Evolutionary conservation across 2,888 invertebrate genomes (phyloP).

Genomic region (Cephus pulcher): DNA sequence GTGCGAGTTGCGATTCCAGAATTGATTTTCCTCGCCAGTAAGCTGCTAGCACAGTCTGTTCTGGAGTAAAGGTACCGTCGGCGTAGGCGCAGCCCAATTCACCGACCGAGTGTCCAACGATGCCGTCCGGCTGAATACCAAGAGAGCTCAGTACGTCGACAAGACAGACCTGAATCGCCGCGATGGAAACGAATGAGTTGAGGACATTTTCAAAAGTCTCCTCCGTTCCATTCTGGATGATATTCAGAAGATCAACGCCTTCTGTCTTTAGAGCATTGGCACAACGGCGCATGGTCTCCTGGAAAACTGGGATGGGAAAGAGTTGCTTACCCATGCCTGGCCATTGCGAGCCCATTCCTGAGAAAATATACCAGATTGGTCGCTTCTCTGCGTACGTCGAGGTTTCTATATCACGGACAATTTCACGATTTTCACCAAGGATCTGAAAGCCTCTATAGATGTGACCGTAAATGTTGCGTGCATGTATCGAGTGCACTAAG

Average conservation of each 20-base stretch:
- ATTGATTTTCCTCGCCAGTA: slow-evolving; percentile 93
- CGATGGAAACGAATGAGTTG: slow-evolving; percentile 93
- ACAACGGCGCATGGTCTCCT: slow-evolving; percentile 80
- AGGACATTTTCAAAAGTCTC: slow-evolving; percentile 86
- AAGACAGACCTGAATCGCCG: slow-evolving; percentile 96
- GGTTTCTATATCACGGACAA: slow-evolving; percentile 69
- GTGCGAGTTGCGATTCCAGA: slow-evolving; percentile 77
- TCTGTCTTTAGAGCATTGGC: slow-evolving; percentile 82
- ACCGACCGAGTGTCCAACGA: slow-evolving; percentile 95
- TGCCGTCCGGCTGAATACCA: slow-evolving; percentile 90
- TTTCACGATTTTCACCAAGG: slow-evolving; percentile 69
- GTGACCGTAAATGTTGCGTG: slow-evolving; percentile 79
- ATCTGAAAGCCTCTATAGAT: slow-evolving; percentile 85
- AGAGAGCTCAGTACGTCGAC: slow-evolving; percentile 84
- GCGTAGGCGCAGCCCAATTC: slow-evolving; percentile 96
- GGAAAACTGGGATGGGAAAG: slow-evolving; percentile 85
- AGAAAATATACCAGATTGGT: slow-evolving; percentile 95
- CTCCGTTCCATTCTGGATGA: slow-evolving; percentile 82
- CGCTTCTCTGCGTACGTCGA: slow-evolving; percentile 71
- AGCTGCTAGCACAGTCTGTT: slow-evolving; percentile 93
- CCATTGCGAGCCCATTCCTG: slow-evolving; percentile 99
- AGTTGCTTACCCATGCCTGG: slow-evolving; percentile 92
- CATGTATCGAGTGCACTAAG: slow-evolving; percentile 81
- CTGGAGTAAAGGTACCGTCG: slow-evolving; percentile 93
- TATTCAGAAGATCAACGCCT: slow-evolving; percentile 84